Conservation (phyloP, 2,888 invertebrate species). For the Ochropacha duplaris region DNA sequence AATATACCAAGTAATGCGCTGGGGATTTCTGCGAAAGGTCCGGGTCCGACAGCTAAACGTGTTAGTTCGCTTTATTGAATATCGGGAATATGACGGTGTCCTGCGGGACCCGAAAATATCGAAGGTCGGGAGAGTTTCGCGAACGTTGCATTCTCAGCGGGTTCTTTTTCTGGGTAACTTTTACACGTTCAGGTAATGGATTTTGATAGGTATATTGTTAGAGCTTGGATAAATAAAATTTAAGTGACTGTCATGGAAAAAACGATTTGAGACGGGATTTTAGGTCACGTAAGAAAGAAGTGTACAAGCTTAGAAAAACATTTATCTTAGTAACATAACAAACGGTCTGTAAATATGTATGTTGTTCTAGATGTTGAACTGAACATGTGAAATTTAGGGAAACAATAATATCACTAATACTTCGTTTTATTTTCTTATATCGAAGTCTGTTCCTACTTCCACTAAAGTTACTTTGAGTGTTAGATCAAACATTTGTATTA, state of each 20-base stretch:
- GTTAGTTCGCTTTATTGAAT: conserved; percentile 76
- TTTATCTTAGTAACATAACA: neutral
- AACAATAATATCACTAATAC: conserved; percentile 60
- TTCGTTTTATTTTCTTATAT: conserved; percentile 53
- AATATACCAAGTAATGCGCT: conserved; percentile 54
- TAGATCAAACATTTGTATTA: conserved; percentile 34
- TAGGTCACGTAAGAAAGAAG: conserved; percentile 1
- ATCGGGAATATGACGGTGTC: conserved; percentile 67
- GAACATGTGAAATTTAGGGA: conserved; percentile 48
- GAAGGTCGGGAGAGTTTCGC: conserved; percentile 46
- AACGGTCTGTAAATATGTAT: neutral
- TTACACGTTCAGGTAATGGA: conserved; percentile 59
- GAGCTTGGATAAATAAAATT: conserved; percentile 29
- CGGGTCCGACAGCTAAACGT: conserved; percentile 61
- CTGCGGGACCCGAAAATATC: conserved; percentile 54
- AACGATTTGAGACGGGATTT: conserved; percentile 4
- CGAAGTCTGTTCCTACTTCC: conserved; percentile 31
- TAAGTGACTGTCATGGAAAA: conserved; percentile 14
- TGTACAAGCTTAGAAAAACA: neutral
- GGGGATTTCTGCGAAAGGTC: conserved; percentile 62
- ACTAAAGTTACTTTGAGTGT: conserved; percentile 11
- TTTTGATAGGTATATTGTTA: conserved; percentile 30
- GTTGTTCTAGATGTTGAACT: conserved; percentile 35
- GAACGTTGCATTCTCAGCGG: conserved; percentile 63
- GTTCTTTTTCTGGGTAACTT: conserved; percentile 42